These are phyloP conservation scores for Drosophila aff. DNA, from an alignment of 1,140 invertebrate genomes.

Conservation along the genomic window DNA sequence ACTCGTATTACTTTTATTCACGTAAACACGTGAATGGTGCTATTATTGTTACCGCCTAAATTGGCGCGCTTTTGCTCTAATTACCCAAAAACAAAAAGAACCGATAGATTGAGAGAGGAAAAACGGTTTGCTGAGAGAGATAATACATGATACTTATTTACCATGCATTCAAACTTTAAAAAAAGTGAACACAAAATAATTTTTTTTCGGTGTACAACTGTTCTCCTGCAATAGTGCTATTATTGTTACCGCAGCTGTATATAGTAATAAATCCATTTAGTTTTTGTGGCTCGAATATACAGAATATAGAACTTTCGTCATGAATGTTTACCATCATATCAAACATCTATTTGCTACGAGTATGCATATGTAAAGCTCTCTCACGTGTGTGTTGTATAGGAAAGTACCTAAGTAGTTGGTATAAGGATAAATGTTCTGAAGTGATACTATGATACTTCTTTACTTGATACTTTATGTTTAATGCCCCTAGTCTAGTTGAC, in stretches of 20 bases:
- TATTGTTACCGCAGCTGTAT: not conserved
- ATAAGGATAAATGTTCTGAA: not conserved
- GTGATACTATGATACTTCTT: not conserved
- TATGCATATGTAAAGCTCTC: not conserved
- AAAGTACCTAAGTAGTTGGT: conserved; percentile 13
- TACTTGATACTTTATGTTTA: not conserved
- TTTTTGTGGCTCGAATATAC: conserved; percentile 2
- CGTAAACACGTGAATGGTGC: too few species aligned
- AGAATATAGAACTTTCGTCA: conserved; percentile 11
- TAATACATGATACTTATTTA: too few species aligned
- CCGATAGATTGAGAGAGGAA: too few species aligned
- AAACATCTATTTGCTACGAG: conserved; percentile 1
- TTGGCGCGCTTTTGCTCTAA: too few species aligned
- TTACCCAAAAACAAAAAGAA: too few species aligned
- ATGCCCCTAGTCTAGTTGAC: not conserved
- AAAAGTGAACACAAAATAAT: too few species aligned
- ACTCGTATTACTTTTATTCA: too few species aligned
- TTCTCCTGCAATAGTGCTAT: too few species aligned
- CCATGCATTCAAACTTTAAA: too few species aligned
- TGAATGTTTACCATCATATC: conserved; percentile 18
- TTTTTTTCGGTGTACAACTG: too few species aligned
- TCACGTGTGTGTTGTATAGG: conserved; percentile 12
- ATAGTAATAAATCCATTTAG: conserved; percentile 12
- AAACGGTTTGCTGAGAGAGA: too few species aligned
- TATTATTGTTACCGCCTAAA: too few species aligned